Percentiles rank a stretch among this genome's conserved stretches.
Evolutionary conservation across 2,113 vertebrate species (phyloP).

Genomic region (Myotis brandtii): DNA sequence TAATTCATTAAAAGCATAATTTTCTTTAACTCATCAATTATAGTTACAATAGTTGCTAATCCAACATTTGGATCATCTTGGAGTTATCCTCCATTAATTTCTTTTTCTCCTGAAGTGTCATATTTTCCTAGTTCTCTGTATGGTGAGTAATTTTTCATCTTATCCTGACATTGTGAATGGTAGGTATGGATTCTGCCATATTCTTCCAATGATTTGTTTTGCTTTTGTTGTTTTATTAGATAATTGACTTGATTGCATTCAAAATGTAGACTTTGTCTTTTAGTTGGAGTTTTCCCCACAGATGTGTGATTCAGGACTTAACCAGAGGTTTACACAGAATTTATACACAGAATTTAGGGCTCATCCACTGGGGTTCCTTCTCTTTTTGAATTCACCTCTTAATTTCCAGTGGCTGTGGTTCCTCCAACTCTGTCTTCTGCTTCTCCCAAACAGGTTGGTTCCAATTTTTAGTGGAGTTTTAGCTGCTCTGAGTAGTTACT

Average conservation of each 20-base stretch:
- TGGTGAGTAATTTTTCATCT: background rate
- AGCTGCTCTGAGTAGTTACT: background rate
- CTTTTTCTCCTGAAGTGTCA: constrained; percentile 17
- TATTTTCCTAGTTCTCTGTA: background rate
- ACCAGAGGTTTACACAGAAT: background rate
- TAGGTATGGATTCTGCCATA: background rate
- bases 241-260: background rate
- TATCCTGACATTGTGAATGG: background rate
- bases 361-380: background rate
- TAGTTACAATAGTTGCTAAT: background rate
- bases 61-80: background rate
- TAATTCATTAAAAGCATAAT: background rate
- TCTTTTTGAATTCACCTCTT: background rate
- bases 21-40: constrained; percentile 8
- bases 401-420: background rate
- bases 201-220: background rate
- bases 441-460: background rate
- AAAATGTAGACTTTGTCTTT: background rate
- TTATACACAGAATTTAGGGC: background rate
- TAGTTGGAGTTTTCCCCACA: background rate
- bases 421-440: background rate
- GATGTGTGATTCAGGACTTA: background rate
- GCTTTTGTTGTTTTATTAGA: background rate
- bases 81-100: background rate
- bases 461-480: background rate